These are phyloP conservation scores for Peromyscus californicus DNA, from an alignment of 2,113 vertebrate genomes.

Conservation along the genomic window DNA sequence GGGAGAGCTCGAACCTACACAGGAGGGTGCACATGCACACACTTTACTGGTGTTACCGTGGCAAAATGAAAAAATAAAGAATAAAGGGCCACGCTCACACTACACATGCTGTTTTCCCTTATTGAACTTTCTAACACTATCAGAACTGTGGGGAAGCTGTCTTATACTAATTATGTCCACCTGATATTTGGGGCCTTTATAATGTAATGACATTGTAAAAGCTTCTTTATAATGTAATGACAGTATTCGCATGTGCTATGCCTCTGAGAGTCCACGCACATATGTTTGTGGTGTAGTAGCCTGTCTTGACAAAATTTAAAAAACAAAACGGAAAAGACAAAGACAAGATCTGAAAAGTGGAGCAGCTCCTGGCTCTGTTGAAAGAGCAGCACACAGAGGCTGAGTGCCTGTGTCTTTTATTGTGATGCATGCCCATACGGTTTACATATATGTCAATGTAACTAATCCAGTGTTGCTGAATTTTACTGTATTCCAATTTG, in stretches of 20 bases:
- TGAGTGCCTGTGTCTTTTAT: neutral
- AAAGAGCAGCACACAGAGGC: neutral
- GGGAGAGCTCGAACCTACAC: neutral
- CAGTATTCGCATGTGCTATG: neutral
- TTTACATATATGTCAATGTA: neutral
- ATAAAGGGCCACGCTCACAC: neutral
- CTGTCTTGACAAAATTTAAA: neutral
- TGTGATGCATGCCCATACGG: neutral
- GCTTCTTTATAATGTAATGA: too few relatives aligned
- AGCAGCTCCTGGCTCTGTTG: neutral
- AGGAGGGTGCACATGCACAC: neutral
- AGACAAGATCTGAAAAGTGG: neutral
- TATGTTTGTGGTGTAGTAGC: neutral
- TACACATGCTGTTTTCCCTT: neutral
- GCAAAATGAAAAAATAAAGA: neutral
- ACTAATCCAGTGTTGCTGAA: constrained; percentile 25
- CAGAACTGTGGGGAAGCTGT: neutral
- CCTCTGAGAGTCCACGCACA: neutral
- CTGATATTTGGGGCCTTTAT: neutral
- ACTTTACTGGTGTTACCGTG: neutral
- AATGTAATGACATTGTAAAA: too few relatives aligned
- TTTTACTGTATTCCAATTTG: neutral
- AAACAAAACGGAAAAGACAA: neutral
- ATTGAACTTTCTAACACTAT: neutral
- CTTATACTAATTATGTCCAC: neutral